These are phyloP conservation scores for Nannobrachium achirus DNA, from an alignment of 2,113 vertebrate species.

Conservation along the genomic window DNA sequence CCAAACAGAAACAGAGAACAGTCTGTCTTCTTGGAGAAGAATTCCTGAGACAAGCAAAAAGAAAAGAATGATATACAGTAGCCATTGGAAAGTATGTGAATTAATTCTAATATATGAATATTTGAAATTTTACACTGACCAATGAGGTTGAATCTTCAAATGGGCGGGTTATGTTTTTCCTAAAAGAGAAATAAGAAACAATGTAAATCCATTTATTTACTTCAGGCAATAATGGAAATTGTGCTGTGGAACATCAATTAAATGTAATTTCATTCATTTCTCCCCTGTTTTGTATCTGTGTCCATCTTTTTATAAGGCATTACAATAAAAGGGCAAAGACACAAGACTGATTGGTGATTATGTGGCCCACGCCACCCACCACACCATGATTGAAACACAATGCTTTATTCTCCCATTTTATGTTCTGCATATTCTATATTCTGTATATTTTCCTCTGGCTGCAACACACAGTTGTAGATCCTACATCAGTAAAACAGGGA, in stretches of 20 bases:
- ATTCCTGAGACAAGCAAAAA: slow-evolving; percentile 82
- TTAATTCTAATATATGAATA: not conserved
- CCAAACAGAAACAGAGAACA: slow-evolving; percentile 96
- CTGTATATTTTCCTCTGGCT: no score
- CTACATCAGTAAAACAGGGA: no score
- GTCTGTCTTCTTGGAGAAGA: slow-evolving; percentile 97
- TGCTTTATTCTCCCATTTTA: no score
- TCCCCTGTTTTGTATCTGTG: no score
- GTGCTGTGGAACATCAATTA: not conserved
- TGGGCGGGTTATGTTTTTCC: slow-evolving; percentile 95
- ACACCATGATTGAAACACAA: no score
- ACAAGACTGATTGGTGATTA: no score
- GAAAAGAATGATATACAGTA: not conserved
- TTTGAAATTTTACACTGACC: slow-evolving; percentile 75
- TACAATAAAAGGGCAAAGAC: no score
- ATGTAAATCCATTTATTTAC: not conserved
- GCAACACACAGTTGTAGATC: no score
- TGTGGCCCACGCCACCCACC: no score
- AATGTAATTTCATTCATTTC: no score
- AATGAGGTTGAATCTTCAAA: slow-evolving; percentile 96
- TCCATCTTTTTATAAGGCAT: no score
- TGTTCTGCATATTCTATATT: no score
- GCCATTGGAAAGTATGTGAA: not conserved
- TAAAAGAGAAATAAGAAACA: slow-evolving; percentile 51
- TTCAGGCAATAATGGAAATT: not conserved